Base-by-base conservation (phyloP, 2,113 vertebrate species). In the Leucoraja erinaceus region DNA sequence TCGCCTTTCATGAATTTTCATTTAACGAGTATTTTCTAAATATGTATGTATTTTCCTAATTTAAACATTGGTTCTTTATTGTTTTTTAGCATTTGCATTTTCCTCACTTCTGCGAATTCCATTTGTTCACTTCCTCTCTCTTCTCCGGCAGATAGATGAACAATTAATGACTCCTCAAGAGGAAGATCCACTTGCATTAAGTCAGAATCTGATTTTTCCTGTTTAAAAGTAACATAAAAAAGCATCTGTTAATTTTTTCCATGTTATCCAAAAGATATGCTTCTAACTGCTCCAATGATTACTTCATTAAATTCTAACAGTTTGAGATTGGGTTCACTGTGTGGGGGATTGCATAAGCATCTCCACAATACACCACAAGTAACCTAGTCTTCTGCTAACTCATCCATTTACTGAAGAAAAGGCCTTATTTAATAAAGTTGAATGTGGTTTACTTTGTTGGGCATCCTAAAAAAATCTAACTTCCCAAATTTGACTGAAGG, bases 171-270 rank as follows among this genome's bases (percentile, higher is more conserved):
- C 31, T 90, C 63, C 20, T 91, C 88, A 72, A 91, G 90, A 90
- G 86, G 86, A 72, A 91, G 68, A 22, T 91, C 68, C 38, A 91
- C 68, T 14, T 33, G 38, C 70, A 25, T 91, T 74, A 91, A 91
- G 68, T 74, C 66, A 28, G 38, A 4, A 22, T 38, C 68, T 28
- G 22, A 28, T 72, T 28, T 72, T 91, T 54, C 68, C 90, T 91
- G 12, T 90, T 90, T 68, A 68, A 84, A 90, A 47, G 3, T 28
- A 91, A 91, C 8, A 72, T 1, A 72, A 91, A 90, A 31, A 47
- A 47, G 38, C 3, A 47, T 1, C 31, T 12, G 10, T 91, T 54
- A 91, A 20, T 8, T 84, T 22, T 84, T 38, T 31, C 6, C 0
- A 86, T 31, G 10, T 63, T 63, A 61, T 28, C 38, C 38, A 47